Base-by-base conservation (phyloP, 2,797 vertebrate genomes). In the Falco novaeseelandiae region DNA sequence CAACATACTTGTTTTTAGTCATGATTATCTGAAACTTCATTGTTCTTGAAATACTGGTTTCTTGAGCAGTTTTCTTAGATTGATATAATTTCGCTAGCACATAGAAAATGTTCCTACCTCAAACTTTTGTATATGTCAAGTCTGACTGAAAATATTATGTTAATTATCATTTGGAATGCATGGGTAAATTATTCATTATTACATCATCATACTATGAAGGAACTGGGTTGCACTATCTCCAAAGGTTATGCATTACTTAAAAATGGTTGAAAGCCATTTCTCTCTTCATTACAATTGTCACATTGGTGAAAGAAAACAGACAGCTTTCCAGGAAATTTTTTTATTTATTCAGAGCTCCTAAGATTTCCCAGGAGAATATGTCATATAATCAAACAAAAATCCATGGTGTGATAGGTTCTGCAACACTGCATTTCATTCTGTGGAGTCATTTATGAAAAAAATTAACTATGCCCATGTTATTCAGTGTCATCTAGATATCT, bases 361-460 rank as follows among this genome's bases (percentile, higher is more conserved):
- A 86, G 73, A 80, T 83, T 83, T 94, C 83, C 52, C 72, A 76
- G 38, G 65, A 94, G 79, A 91, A 32, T 66, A 54, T 91, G 46
- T 89, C 49, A 90, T 36, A 66, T 49, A 90, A 90, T 85, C 70
- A 94, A 94, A 86, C 20, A 83, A 83, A 96, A 96, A 79, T 61
- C 10, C 58, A 85, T 72, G 44, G 32, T 12, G 6, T 86, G 69
- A 95, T 91, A 72, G 77, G 83, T 91, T 95, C 30, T 83, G 29
- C 79, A 90, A n/a, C 36, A 85, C 29, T 27, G 16, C 4, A 1
- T 83, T 91, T 34, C 27, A 51, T 72, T 94, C 54, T 67, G n/a
- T 72, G 71, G 23, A 90, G 46, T 40, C 2, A 65, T 84, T 84
- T 93, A 70, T 73, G 48, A 87, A 90, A 84, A 38, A 61, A 91